phyloP scores from a whole-genome alignment of 1,140 invertebrate species.

The Phortica variegata region DNA sequence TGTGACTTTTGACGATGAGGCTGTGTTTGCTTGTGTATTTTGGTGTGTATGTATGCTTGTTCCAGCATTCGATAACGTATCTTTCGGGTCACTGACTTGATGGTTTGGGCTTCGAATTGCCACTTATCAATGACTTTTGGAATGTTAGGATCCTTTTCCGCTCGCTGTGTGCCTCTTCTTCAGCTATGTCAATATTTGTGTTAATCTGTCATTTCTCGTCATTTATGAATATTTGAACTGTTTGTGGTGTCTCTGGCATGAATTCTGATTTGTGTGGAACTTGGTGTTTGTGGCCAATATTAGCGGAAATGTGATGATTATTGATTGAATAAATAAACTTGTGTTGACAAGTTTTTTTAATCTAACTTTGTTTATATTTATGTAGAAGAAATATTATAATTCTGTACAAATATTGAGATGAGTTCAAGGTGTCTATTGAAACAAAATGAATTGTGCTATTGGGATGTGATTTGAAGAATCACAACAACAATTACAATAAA shows the following conservation, averaged over 20 bases:
- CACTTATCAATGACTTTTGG: too few relatives aligned
- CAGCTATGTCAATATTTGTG: slow-evolving; percentile 51
- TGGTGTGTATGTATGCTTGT: too few relatives aligned
- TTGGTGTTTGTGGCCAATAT: slow-evolving; percentile 23
- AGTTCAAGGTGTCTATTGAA: slow-evolving; percentile 7
- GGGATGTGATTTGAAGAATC: slow-evolving; percentile 10
- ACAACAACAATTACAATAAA: slow-evolving; percentile 4
- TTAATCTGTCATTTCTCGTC: slow-evolving; percentile 53
- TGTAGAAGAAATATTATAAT: background rate
- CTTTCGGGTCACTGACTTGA: too few relatives aligned
- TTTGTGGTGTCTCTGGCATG: slow-evolving; percentile 27
- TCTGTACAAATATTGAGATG: background rate
- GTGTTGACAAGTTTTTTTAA: slow-evolving; percentile 18
- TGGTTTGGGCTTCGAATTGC: too few relatives aligned
- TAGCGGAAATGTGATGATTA: slow-evolving; percentile 52
- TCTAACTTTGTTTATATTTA: background rate
- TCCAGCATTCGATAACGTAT: too few relatives aligned
- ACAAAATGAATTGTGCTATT: slow-evolving; percentile 12
- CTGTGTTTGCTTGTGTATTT: too few relatives aligned
- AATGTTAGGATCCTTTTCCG: too few relatives aligned
- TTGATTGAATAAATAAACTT: slow-evolving; percentile 39
- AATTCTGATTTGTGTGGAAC: slow-evolving; percentile 41
- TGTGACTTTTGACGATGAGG: too few relatives aligned
- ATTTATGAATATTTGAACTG: slow-evolving; percentile 51
- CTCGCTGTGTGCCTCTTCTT: too few relatives aligned